Base-by-base conservation (phyloP, 2,888 invertebrate genomes). In the Oscheius sp. region DNA sequence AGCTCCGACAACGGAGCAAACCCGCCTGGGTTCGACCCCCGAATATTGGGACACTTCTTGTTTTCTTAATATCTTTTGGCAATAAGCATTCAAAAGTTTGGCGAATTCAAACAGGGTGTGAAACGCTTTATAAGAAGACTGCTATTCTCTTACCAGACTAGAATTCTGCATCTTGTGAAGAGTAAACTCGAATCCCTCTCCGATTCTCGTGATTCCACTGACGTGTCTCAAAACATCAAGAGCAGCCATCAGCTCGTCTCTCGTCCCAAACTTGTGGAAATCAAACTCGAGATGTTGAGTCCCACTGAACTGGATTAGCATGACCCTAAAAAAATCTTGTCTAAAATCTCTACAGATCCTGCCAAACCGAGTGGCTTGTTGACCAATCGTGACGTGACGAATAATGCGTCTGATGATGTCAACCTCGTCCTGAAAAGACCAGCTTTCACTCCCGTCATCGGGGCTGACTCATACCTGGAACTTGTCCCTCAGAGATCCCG, bases 281-380 rank as follows among this genome's bases (percentile, higher is more conserved):
- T 87, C 85, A 76, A 88, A 88, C 59, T 88, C 87, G 60, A 87
- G 77, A 68, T 87, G 87, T 73, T 87, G 86, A 10, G 86, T 86
- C n/a, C 87, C 87, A 79, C 85, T 85, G 58, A 87, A 88, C 76
- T 88, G 88, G 10, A 88, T 83, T 7, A 88, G 76, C 83, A 86
- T 85, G 35, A 88, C 87, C 21, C 42, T 42, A 42, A 42, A 42
- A 42, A 42, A 42, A 42, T 42, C 42, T 7, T 7, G 3, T 42
- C 42, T 42, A 42, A 42, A 42, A 42, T 42, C 42, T 42, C 42
- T 42, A 21, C 7, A 42, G 42, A 42, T 21, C 42, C 42, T 0
- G 42, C 42, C 42, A 42, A 42, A 42, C 42, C 88, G 75, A 0
- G 88, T 88, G 11, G 87, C 87, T 13, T 78, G 77, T 29, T 79